Percentiles rank a stretch among this genome's conserved stretches.
Evolutionary conservation across 2,113 vertebrate genomes (phyloP).

Genomic region (Climacteris rufus): DNA sequence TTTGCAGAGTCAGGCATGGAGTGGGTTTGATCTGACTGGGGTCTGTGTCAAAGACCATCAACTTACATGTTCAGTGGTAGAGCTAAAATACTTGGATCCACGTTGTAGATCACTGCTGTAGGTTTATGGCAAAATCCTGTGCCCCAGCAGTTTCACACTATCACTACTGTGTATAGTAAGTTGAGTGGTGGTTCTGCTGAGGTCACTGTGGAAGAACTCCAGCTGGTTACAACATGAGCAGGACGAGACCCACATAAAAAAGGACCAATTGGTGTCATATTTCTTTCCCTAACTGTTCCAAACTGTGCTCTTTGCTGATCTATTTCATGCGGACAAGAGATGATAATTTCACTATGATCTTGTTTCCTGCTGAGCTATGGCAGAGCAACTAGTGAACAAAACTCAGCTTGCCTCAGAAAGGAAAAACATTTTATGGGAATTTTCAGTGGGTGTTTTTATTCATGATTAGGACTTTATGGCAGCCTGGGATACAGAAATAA

Average conservation of each 20-base stretch:
- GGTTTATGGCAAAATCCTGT: background rate
- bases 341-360: background rate
- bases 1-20: background rate
- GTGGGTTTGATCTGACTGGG: background rate
- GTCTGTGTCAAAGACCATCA: background rate
- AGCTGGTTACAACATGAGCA: background rate
- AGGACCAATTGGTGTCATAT: background rate
- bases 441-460: constrained; percentile 24
- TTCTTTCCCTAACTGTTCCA: background rate
- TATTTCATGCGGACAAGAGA: background rate
- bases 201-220: background rate
- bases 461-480: constrained; percentile 30
- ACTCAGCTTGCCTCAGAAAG: background rate
- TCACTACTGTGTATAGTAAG: background rate
- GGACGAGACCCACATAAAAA: background rate
- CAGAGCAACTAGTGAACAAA: constrained; percentile 6
- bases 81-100: background rate
- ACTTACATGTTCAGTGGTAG: background rate
- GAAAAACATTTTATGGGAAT: constrained; percentile 24
- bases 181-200: background rate
- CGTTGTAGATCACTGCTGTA: background rate
- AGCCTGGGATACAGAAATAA: background rate
- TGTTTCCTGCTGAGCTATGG: background rate
- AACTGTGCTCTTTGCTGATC: background rate
- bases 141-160: background rate